Percentiles rank a stretch among this genome's conserved stretches.
phyloP scores from a whole-genome alignment of 2,888 invertebrate genomes.

The Agriopis leucophaearia region DNA sequence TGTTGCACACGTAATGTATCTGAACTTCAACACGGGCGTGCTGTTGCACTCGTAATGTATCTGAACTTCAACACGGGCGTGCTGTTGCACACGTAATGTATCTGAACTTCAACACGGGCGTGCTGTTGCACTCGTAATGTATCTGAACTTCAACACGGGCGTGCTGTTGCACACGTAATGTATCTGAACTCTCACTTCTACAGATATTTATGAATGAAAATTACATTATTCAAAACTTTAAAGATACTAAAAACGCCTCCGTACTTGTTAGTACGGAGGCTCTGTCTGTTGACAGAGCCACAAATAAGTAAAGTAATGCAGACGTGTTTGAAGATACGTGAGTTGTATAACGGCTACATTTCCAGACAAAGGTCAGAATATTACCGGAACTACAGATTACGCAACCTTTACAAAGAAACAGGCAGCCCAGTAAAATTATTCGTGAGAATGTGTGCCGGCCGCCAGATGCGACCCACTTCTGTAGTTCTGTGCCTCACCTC shows the following conservation, averaged over 20 bases:
- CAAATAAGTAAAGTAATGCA: not conserved
- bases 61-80: no score
- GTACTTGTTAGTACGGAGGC: no score
- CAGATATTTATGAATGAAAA: conserved; percentile 14
- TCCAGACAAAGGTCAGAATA: conserved; percentile 36
- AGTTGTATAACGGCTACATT: conserved; percentile 25
- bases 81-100: no score
- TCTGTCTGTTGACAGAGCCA: not conserved
- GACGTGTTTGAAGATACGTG: conserved; percentile 4
- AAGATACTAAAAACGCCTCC: no score
- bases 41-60: no score
- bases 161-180: no score
- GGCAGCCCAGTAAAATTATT: conserved; percentile 27
- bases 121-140: no score
- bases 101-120: no score
- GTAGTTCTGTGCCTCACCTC: not conserved
- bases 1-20: no score
- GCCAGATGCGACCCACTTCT: conserved; percentile 21
- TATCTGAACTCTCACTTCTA: not conserved
- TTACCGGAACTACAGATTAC: conserved; percentile 38
- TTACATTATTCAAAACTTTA: not conserved
- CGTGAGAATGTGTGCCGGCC: conserved; percentile 32
- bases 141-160: not conserved
- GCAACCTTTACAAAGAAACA: conserved; percentile 33
- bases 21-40: no score